A percentile compares a stretch with the other conserved stretches of the same genome.
Evolutionary conservation across 2,888 invertebrate species (phyloP).

Genomic region (Hylaea fasciaria): DNA sequence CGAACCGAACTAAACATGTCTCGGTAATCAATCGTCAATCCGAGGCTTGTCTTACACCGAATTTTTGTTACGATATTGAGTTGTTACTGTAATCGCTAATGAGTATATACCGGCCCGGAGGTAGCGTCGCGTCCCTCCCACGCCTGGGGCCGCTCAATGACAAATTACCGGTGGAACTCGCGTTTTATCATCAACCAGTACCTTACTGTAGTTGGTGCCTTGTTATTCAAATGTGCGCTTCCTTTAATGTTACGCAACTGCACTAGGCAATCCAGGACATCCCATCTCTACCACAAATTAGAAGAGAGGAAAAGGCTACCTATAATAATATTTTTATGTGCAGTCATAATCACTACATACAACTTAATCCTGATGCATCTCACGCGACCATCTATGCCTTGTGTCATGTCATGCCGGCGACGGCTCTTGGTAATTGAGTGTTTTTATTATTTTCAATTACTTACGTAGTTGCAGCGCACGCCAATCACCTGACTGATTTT

Average conservation of each 20-base stretch:
- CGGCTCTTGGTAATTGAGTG: constrained; percentile 50
- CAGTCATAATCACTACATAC: constrained; percentile 43
- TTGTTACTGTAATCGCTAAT: constrained; percentile 55
- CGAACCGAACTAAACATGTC: constrained; percentile 75
- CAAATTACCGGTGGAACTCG: constrained; percentile 46
- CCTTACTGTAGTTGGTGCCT: constrained; percentile 10
- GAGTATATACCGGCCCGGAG: constrained; percentile 41
- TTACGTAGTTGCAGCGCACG: constrained; percentile 49
- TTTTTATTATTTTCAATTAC: constrained; percentile 61
- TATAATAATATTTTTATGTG: constrained; percentile 29
- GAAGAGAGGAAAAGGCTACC: too few relatives aligned
- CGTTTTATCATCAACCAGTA: constrained; percentile 29
- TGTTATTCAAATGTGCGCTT: constrained; percentile 28
- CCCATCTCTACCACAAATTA: constrained; percentile 47
- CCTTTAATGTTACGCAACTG: constrained; percentile 40
- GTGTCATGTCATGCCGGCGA: constrained; percentile 36
- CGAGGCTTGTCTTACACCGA: constrained; percentile 67
- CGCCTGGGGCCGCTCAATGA: constrained; percentile 48
- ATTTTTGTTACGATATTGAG: constrained; percentile 69
- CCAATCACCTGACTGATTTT: constrained; percentile 61
- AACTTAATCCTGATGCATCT: constrained; percentile 41
- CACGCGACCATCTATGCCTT: constrained; percentile 49
- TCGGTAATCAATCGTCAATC: constrained; percentile 71
- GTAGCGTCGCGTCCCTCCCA: constrained; percentile 50
- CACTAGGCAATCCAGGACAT: constrained; percentile 42